Evolutionary conservation across 2,888 invertebrate genomes (phyloP).

Genomic region (Oxyteleia sp.): DNA sequence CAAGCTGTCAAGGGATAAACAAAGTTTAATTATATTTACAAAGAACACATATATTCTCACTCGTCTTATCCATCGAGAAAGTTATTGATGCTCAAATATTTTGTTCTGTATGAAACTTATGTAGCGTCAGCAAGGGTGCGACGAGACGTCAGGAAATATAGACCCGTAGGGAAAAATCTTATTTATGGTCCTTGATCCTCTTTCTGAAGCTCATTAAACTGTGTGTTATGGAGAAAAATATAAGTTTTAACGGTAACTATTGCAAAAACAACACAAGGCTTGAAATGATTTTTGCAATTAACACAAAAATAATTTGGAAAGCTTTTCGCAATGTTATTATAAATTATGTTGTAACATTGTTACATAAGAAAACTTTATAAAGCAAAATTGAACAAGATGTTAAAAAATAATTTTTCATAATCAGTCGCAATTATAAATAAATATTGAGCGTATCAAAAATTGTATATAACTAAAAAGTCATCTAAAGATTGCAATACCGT

Average conservation of each 20-base stretch:
- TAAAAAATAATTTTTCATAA: too few relatives aligned
- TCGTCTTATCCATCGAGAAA: constrained; percentile 23
- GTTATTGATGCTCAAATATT: constrained; percentile 66
- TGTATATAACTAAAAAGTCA: constrained; percentile 14
- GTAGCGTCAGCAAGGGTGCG: constrained; percentile 61
- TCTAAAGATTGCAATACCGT: constrained; percentile 53
- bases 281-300: constrained; percentile 40
- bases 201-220: constrained; percentile 57
- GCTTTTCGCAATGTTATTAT: background rate
- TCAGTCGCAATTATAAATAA: background rate
- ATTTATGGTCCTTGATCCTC: constrained; percentile 51
- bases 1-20: constrained; percentile 53
- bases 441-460: constrained; percentile 1
- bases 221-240: constrained; percentile 40
- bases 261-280: constrained; percentile 20
- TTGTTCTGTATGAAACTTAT: constrained; percentile 63
- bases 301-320: constrained; percentile 27
- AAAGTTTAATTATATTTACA: constrained; percentile 64
- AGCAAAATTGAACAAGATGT: too few relatives aligned
- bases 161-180: constrained; percentile 63
- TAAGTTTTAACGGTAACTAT: constrained; percentile 48
- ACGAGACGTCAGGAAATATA: constrained; percentile 65
- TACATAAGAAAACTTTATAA: too few relatives aligned
- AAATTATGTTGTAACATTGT: background rate
- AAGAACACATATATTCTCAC: constrained; percentile 52